A percentile compares a stretch with the other conserved stretches of the same genome.
Evolutionary conservation across 2,797 vertebrate genomes (phyloP).

Genomic region (Pristis pectinata): DNA sequence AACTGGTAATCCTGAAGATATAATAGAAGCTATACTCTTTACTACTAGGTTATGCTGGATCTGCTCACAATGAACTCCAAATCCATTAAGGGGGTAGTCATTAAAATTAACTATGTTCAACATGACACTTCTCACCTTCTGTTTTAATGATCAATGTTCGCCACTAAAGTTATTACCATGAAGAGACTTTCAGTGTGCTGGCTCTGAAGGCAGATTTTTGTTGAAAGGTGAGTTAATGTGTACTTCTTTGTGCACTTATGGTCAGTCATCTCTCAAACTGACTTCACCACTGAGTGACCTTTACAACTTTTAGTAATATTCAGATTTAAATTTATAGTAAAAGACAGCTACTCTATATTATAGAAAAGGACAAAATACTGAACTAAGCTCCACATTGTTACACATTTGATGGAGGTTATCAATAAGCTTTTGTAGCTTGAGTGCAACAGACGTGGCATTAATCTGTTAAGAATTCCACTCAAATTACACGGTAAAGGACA

Average conservation of each 20-base stretch:
- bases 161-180: not conserved
- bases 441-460: not conserved
- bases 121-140: not conserved
- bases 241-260: not conserved
- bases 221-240: not conserved
- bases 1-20: not conserved
- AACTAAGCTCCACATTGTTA: not conserved
- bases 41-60: not conserved
- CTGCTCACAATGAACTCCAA: not conserved
- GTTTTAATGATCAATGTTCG: not conserved
- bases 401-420: not conserved
- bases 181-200: not conserved
- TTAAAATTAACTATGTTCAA: not conserved
- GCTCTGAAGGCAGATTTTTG: not conserved
- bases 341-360: not conserved
- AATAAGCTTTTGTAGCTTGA: not conserved
- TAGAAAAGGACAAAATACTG: not conserved
- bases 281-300: not conserved
- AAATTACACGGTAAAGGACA: slow-evolving; percentile 18
- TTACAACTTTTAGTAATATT: not conserved
- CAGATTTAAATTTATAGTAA: not conserved
- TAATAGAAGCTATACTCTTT: not conserved
- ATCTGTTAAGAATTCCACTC: not conserved
- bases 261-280: not conserved
- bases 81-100: not conserved